Evolutionary conservation across 1,140 invertebrate genomes (phyloP), one percentile per base, ranked within the genome.

Genomic region (Solenopsis invicta): DNA sequence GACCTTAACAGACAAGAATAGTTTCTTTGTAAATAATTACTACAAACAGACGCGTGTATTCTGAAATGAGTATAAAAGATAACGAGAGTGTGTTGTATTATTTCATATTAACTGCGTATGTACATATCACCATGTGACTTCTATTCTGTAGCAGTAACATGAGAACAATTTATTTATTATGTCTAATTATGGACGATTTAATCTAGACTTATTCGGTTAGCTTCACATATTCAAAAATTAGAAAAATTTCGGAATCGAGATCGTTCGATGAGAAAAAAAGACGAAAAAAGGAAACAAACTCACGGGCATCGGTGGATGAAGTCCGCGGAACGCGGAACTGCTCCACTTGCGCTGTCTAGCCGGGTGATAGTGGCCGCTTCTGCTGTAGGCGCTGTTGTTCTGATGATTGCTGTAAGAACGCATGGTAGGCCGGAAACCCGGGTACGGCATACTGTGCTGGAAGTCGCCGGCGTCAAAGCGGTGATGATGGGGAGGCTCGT

Each of bases 341-440:
- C 86, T 92, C 94, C 94, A 95, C 56, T 94, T 95, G 56, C 92
- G 92, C 29, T 91, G 92, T 34, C 91, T 94, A 67, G 76, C 82
- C 34, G 87, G 87, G 82, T 92, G 91, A 34, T 90, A 90, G 34
- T 81, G 56, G 29, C 50, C 37, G 67, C 71, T 86, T 54, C 74
- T 86, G 24, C 62, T 84, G 61, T 85, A 87, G 21, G n/a, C 61
- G 64, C 64, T 89, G 29, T 90, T 92, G 37, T 92, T 91, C 45
- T 91, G 91, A 85, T 92, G 91, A 50, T 85, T 88, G 13, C 74
- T 69, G 24, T 90, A 91, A 1, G 48, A 78, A 12, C 81, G 91
- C 18, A 93, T 59, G 24, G 80, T 78, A n/a, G 87, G 82, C 10
- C 77, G 88, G 66, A 91, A 92, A 0, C 75, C 64, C 4, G 75